Percentiles rank a stretch among this genome's conserved stretches.
Conservation (phyloP, 1,140 invertebrate species). For the Venustaconcha ellipsiformis region DNA sequence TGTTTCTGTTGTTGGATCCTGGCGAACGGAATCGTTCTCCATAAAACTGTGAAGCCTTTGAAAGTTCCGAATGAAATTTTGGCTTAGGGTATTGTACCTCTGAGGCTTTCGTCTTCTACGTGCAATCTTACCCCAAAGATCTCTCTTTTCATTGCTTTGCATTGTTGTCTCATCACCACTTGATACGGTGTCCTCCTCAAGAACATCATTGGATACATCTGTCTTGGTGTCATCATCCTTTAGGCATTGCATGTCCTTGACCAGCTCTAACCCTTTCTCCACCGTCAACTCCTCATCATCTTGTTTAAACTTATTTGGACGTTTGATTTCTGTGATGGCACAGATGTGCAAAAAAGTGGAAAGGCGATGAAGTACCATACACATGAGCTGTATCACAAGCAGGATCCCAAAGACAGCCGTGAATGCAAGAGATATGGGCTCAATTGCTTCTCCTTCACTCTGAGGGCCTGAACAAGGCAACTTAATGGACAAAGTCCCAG, state of each 20-base stretch:
- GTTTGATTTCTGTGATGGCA: conserved; percentile 44
- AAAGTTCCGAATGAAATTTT: conserved; percentile 39
- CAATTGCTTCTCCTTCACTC: conserved; percentile 40
- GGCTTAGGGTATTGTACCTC: conserved; percentile 30
- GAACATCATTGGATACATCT: conserved; percentile 11
- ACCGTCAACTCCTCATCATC: conserved; percentile 26
- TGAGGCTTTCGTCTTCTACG: conserved; percentile 20
- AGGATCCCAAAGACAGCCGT: conserved; percentile 69
- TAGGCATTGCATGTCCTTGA: conserved; percentile 40
- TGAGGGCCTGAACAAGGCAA: conserved; percentile 27
- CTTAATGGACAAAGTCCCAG: conserved; percentile 14
- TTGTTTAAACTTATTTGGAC: conserved; percentile 17
- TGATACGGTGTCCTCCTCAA: conserved; percentile 3
- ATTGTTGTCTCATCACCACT: neutral
- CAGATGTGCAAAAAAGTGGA: conserved; percentile 64
- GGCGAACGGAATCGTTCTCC: neutral
- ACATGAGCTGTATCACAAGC: conserved; percentile 69
- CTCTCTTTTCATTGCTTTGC: neutral
- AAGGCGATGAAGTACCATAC: conserved; percentile 69
- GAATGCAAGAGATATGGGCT: conserved; percentile 70
- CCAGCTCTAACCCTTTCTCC: conserved; percentile 42
- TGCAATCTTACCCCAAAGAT: conserved; percentile 32
- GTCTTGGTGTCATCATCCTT: conserved; percentile 35
- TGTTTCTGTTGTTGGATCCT: neutral
- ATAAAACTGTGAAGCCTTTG: neutral